phyloP scores from a whole-genome alignment of 1,140 invertebrate genomes.

The Cotesia vestalis region DNA sequence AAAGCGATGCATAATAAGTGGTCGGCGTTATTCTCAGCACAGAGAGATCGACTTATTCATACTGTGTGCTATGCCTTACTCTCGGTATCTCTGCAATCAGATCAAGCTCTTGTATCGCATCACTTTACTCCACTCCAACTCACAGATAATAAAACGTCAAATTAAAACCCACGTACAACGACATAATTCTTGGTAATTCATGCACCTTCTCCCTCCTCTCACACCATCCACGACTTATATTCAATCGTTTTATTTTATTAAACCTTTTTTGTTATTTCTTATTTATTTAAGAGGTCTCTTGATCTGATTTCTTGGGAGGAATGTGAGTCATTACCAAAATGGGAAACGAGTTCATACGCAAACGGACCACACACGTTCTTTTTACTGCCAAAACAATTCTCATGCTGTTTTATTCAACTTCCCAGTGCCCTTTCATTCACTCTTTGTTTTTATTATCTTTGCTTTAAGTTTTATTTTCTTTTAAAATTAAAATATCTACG shows the following conservation, averaged over 20 bases:
- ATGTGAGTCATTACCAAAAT: constrained; percentile 42
- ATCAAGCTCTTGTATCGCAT: too few relatives aligned
- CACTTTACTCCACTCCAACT: too few relatives aligned
- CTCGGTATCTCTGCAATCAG: too few relatives aligned
- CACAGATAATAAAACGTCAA: too few relatives aligned
- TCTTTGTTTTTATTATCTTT: neutral
- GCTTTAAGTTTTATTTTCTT: neutral
- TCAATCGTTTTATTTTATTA: neutral
- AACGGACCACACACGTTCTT: constrained; percentile 28
- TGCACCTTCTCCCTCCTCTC: neutral
- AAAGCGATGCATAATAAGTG: too few relatives aligned
- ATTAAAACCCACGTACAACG: neutral
- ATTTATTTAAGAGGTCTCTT: constrained; percentile 6
- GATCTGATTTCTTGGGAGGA: constrained; percentile 36
- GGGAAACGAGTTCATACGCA: constrained; percentile 38
- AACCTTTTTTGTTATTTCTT: constrained; percentile 4
- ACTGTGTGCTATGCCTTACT: too few relatives aligned
- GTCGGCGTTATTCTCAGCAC: too few relatives aligned
- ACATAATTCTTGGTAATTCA: constrained; percentile 25
- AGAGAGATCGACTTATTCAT: too few relatives aligned
- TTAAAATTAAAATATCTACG: neutral
- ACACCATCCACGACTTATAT: too few relatives aligned
- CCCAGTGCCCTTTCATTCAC: constrained; percentile 2
- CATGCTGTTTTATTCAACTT: neutral
- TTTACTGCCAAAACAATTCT: constrained; percentile 9